A percentile compares a stretch with the other conserved stretches of the same genome.
Evolutionary conservation across 2,113 vertebrate species (phyloP).

Genomic region (Larimichthys polyactis): DNA sequence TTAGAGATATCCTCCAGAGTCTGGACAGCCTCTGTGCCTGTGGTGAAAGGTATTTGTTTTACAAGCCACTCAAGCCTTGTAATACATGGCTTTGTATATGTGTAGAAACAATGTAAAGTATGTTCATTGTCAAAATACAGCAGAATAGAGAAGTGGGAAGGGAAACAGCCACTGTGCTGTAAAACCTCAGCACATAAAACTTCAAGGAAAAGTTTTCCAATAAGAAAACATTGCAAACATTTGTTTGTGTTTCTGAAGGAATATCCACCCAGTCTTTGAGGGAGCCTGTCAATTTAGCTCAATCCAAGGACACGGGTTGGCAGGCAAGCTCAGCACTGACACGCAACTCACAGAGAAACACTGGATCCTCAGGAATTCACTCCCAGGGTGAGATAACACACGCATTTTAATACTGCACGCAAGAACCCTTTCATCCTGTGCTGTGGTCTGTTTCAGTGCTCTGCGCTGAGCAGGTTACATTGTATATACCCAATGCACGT

Average conservation of each 20-base stretch:
- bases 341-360: conserved; percentile 61
- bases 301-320: conserved; percentile 41
- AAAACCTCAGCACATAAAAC: background rate
- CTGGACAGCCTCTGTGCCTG: conserved; percentile 79
- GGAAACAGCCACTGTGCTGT: background rate
- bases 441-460: background rate
- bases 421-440: background rate
- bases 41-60: conserved; percentile 72
- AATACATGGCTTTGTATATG: background rate
- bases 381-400: conserved; percentile 65
- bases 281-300: conserved; percentile 58
- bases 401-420: background rate
- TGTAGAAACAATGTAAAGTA: background rate
- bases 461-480: background rate
- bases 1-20: conserved; percentile 70
- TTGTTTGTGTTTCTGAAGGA: conserved; percentile 54
- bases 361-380: conserved; percentile 52
- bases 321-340: conserved; percentile 45
- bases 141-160: background rate
- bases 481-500: background rate
- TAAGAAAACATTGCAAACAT: background rate
- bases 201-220: background rate
- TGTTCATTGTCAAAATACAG: background rate
- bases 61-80: background rate
- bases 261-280: conserved; percentile 76